Percentiles rank a stretch among this genome's conserved stretches.
phyloP scores from a whole-genome alignment of 2,888 invertebrate genomes.

The Drosophila greeni region DNA sequence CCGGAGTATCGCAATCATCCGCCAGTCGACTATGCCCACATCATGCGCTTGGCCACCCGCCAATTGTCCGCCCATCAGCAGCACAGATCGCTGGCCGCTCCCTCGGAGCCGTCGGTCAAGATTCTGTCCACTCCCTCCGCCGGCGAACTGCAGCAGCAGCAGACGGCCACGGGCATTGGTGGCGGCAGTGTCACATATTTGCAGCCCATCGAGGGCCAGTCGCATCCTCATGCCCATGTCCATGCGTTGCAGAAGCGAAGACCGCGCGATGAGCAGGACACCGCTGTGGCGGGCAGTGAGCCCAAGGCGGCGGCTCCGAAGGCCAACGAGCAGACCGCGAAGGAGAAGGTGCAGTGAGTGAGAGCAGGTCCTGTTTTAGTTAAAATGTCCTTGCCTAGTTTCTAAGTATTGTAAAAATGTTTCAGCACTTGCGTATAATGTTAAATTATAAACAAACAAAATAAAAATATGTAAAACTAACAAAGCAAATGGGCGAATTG shows the following conservation, averaged over 20 bases:
- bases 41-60: conserved; percentile 69
- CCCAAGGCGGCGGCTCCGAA: conserved; percentile 49
- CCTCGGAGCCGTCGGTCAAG: conserved; percentile 73
- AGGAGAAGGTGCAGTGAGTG: conserved; percentile 43
- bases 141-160: conserved; percentile 52
- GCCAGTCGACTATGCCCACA: conserved; percentile 70
- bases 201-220: conserved; percentile 54
- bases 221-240: conserved; percentile 41
- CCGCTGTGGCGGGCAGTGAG: conserved; percentile 70
- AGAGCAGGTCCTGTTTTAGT: conserved; percentile 53
- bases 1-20: conserved; percentile 76
- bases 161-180: conserved; percentile 65
- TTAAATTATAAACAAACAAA: conserved; percentile 64
- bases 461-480: conserved; percentile 31
- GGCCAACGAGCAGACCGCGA: conserved; percentile 34
- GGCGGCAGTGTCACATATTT: conserved; percentile 69
- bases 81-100: conserved; percentile 56
- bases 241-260: conserved; percentile 58
- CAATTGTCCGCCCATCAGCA: conserved; percentile 65
- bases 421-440: conserved; percentile 61
- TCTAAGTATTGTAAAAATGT: conserved; percentile 68
- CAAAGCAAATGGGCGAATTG: not conserved
- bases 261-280: conserved; percentile 75
- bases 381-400: conserved; percentile 65
- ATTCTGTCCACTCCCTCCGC: conserved; percentile 65